Evolutionary conservation across 2,888 invertebrate species (phyloP).

Genomic region (Chydorus sphaericus): DNA sequence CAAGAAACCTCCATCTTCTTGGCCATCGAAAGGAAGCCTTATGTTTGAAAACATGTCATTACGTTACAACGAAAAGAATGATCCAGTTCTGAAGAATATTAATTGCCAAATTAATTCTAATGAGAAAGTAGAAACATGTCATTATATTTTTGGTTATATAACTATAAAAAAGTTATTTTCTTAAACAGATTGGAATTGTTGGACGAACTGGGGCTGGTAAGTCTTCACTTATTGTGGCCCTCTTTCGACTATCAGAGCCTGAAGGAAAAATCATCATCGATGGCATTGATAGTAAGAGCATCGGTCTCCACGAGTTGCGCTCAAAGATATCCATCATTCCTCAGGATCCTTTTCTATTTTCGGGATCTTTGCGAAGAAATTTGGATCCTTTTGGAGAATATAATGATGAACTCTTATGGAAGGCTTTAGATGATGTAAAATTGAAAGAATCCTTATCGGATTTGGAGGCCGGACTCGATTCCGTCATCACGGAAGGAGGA

Average conservation of each 20-base stretch:
- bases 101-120: constrained; percentile 22
- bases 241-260: constrained; percentile 60
- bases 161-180: not conserved
- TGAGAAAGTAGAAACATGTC: constrained; percentile 1
- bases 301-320: constrained; percentile 47
- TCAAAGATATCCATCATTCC: constrained; percentile 78
- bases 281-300: constrained; percentile 63
- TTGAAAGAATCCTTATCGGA: constrained; percentile 49
- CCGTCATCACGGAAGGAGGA: constrained; percentile 47
- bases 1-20: constrained; percentile 25
- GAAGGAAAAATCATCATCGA: constrained; percentile 64
- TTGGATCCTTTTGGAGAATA: constrained; percentile 51
- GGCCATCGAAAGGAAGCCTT: constrained; percentile 29
- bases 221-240: constrained; percentile 63
- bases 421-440: constrained; percentile 30
- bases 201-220: constrained; percentile 91
- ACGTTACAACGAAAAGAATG: constrained; percentile 31
- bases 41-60: constrained; percentile 24
- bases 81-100: constrained; percentile 30
- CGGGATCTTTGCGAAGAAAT: constrained; percentile 74
- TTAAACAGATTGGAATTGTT: constrained; percentile 59
- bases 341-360: constrained; percentile 83
- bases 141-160: not conserved
- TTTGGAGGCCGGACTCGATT: constrained; percentile 49
- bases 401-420: constrained; percentile 21